Conservation (phyloP, 1,140 invertebrate genomes). For the Aporrectodea caliginosa region DNA sequence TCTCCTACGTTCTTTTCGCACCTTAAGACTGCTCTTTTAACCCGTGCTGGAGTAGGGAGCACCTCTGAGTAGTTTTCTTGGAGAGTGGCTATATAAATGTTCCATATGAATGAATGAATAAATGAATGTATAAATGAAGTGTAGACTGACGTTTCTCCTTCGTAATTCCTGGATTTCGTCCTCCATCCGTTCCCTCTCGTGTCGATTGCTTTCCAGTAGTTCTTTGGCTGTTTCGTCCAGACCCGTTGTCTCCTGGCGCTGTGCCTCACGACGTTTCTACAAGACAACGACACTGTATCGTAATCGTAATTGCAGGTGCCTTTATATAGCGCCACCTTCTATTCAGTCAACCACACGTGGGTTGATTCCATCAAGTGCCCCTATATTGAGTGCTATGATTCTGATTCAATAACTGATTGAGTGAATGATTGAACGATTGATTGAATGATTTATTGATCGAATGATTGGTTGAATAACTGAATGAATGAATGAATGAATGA, state of each 20-base stretch:
- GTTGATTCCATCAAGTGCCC: background rate
- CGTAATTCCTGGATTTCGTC: constrained; percentile 37
- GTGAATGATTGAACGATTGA: background rate
- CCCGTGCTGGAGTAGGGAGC: no score
- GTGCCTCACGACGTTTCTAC: constrained; percentile 18
- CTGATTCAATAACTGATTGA: background rate
- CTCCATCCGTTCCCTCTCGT: constrained; percentile 43
- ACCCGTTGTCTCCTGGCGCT: constrained; percentile 14
- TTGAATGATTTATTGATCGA: background rate
- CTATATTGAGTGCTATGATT: background rate
- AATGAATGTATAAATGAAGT: no score
- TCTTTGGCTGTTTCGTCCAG: constrained; percentile 36
- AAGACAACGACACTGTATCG: background rate
- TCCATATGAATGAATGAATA: no score
- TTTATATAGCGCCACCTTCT: background rate
- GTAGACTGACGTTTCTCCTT: constrained; percentile 36
- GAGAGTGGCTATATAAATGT: no score
- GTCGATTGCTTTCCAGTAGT: constrained; percentile 48
- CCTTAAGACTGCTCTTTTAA: no score
- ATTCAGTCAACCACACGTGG: background rate
- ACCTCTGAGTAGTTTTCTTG: no score
- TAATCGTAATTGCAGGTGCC: background rate
- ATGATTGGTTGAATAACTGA: background rate
- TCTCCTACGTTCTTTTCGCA: no score
- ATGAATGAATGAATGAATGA: background rate